Base-by-base conservation (phyloP, 2,113 vertebrate genomes). In the Oxygymnocypris stewartii region DNA sequence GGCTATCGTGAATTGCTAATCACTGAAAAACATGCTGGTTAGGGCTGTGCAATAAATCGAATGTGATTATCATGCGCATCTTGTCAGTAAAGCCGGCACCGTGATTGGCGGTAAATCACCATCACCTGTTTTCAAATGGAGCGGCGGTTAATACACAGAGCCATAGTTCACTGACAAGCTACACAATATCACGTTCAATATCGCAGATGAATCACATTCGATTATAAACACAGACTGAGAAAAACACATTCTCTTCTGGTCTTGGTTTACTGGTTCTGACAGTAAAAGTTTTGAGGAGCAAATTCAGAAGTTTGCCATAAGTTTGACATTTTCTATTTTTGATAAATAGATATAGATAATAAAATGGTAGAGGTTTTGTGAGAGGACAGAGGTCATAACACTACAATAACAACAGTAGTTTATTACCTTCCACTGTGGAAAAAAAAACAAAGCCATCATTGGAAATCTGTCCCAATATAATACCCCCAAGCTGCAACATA, bases 391-490 rank as follows among this genome's bases (percentile, higher is more conserved):
- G 75, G 87, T 84, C 76, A n/a, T 57, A 84, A 40, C 85, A 79
- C 77, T 67, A 49, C 83, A 78, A 59, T 86, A 84, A 84, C 84
- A 79, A 82, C 63, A 67, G 37, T 67, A 75, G 85, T 86, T 86
- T 88, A 88, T 88, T 88, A 86, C 75, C 82, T 88, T 86, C 76
- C 85, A 31, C 67, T 67, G 77, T 79, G 54, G 16, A 40, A 59
- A 47, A 28, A 80, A 78, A 78, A 84, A 84, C 74, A 42, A 86
- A 83, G 80, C 40, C 71, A 79, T 86, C 74, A 86, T 61, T 88
- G 84, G 73, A 86, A 88, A 88, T 88, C 78, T 82, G 47, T 67
- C 81, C 65, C 84, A 88, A 86, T 88, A 83, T 86, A 84, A 88
- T 86, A 88, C 75, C 25, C 54, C 51, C 75, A 84, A 42, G 28